Conservation (phyloP, 2,797 vertebrate species). For the Phoxinus dragarum region DNA sequence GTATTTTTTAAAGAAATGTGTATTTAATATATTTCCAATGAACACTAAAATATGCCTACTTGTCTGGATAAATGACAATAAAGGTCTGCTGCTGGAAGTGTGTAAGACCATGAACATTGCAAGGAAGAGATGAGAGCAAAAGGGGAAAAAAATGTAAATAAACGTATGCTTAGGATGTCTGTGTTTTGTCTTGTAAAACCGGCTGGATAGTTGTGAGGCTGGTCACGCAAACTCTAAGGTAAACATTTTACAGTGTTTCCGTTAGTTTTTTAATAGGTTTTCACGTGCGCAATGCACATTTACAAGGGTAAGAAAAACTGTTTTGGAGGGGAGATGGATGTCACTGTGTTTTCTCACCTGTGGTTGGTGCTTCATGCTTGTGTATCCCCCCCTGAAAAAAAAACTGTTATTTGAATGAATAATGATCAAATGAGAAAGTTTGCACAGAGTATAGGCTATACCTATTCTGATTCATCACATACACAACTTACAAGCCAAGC, state of each 20-base stretch:
- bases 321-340: background rate
- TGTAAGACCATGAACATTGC: background rate
- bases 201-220: background rate
- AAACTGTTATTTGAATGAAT: background rate
- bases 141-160: conserved; percentile 15
- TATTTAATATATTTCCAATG: background rate
- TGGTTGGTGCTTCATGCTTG: background rate
- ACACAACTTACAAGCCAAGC: background rate
- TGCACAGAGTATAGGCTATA: no score
- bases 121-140: background rate
- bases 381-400: background rate
- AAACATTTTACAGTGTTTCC: background rate
- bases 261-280: conserved; percentile 15
- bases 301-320: background rate
- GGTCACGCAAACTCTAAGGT: background rate
- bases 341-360: background rate
- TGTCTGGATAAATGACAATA: background rate
- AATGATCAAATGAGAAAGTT: background rate
- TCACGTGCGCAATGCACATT: background rate
- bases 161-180: background rate
- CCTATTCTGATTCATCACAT: background rate
- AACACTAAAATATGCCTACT: background rate
- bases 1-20: background rate
- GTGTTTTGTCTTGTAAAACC: conserved; percentile 26
- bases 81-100: background rate